Base-by-base conservation (phyloP, 2,797 vertebrate species). In the Crocodylus rhombifer region DNA sequence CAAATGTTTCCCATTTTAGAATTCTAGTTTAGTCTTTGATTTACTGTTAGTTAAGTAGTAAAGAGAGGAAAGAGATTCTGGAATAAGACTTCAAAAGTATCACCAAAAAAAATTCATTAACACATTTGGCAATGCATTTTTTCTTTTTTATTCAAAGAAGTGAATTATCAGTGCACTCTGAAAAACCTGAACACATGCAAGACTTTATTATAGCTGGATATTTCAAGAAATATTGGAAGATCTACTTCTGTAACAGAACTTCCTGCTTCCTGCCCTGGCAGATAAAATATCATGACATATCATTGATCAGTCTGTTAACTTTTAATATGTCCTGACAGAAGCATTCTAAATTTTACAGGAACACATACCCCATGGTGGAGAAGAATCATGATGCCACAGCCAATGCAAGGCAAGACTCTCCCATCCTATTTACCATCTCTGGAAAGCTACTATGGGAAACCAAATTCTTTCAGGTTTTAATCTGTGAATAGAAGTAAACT, bases 191-290 rank as follows among this genome's bases (percentile, higher is more conserved):
- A 77, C 82, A 75, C 42, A 74, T 75, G 84, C 33, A 86, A 95
- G 93, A 83, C 91, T 84, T 92, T 23, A 84, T 89, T 80, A 79
- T 4, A 91, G 91, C 81, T 67, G 95, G 74, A 2, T 58, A 61
- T 95, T 88, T 94, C 96, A 95, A 97, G 97, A 97, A 97, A 95
- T 95, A 95, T 95, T 95, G 92, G 86, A 86, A 88, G 89, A 92
- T 95, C 86, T 91, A 93, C 93, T 96, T 91, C 89, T 91, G 90
- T 95, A 75, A 90, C 94, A 97, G 96, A 97, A 94, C 88, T 96
- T 97, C 97, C 97, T 97, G 95, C 88, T 96, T 97, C 97, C 97
- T 97, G 95, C 67, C 92, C 80, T 77, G 84, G 55, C 95, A 89
- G 93, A 90, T 94, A 92, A 95, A 96, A 92, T 94, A 92, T 90